A percentile compares a stretch with the other conserved stretches of the same genome.
Conservation (phyloP, 2,888 invertebrate species). For the Xanthorhoe spadicearia region DNA sequence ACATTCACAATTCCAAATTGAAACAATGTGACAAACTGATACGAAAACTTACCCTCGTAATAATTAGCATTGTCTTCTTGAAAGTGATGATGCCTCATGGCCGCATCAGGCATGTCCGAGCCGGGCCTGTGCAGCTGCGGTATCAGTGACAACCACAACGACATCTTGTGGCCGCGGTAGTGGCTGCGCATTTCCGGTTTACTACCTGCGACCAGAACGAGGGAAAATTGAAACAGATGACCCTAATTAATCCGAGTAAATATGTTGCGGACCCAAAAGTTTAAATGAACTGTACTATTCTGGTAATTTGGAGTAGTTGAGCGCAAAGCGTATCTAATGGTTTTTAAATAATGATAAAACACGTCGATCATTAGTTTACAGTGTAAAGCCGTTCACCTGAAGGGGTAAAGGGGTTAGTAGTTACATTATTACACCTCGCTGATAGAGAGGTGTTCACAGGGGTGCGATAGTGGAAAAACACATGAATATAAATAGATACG, state of each 20-base stretch:
- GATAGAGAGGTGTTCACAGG: conserved; percentile 26
- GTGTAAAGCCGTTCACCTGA: conserved; percentile 27
- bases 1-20: not conserved
- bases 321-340: conserved; percentile 27
- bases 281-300: conserved; percentile 51
- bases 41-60: conserved; percentile 87
- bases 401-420: conserved; percentile 27
- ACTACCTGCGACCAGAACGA: conserved; percentile 76
- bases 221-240: conserved; percentile 63
- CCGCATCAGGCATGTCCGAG: conserved; percentile 88
- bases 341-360: conserved; percentile 33
- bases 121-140: conserved; percentile 95
- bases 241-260: conserved; percentile 49
- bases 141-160: conserved; percentile 95
- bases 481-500: conserved; percentile 57
- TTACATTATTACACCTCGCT: conserved; percentile 30
- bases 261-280: conserved; percentile 58
- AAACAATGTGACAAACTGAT: not conserved
- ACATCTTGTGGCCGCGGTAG: conserved; percentile 97
- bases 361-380: conserved; percentile 32
- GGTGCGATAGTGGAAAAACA: conserved; percentile 35
- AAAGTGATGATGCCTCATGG: conserved; percentile 95
- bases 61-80: conserved; percentile 91
- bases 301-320: conserved; percentile 36
- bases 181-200: conserved; percentile 93